Evolutionary conservation across 2,888 invertebrate species (phyloP), one percentile per base, ranked within the genome.

Genomic region (Melanostoma mellinum): DNA sequence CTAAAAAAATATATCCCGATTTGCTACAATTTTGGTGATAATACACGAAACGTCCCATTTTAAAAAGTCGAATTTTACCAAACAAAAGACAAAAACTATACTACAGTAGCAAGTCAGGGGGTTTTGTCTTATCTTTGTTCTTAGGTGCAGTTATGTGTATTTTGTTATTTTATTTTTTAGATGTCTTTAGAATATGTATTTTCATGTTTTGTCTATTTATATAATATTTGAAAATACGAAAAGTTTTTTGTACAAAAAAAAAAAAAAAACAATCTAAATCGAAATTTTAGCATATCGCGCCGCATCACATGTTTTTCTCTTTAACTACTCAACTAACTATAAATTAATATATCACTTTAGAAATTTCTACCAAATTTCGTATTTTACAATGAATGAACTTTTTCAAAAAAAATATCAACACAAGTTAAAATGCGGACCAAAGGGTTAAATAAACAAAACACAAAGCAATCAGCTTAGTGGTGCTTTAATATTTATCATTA

Each of bases 41-140:
- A 63, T 69, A 50, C 52, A 77, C 56, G 60, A 84, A 74, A 84
- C 84, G 84, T 84, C 84, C 84, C 78, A 75, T 67, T 79, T 84
- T 67, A 36, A 33, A 78, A 71, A 65, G 61, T 69, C 78, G 42
- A 74, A 53, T 74, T 71, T 74, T 67, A 78, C 60, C 33, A 84
- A 58, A 69, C 52, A 65, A 65, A 44, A 63, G 20, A 77, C 56
- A 63, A 40, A 8, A 63, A 55, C 20, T 20, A 20, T 20, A 48
- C 20, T 72, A 33, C 52, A 60, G 48, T 53, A 79, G 32, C 50
- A 53, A 52, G 35, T 78, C 73, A 78, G 73, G 63, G 56, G 69
- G 67, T 73, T 44, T 73, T 76, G 44, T 71, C 69, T 65, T 71
- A 65, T 65, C 58, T 73, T 58, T 78, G 20, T 20, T 20, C 1